A percentile compares a stretch with the other conserved stretches of the same genome.
phyloP scores from a whole-genome alignment of 2,888 invertebrate species.

The Hydrotaea cyrtoneurina region DNA sequence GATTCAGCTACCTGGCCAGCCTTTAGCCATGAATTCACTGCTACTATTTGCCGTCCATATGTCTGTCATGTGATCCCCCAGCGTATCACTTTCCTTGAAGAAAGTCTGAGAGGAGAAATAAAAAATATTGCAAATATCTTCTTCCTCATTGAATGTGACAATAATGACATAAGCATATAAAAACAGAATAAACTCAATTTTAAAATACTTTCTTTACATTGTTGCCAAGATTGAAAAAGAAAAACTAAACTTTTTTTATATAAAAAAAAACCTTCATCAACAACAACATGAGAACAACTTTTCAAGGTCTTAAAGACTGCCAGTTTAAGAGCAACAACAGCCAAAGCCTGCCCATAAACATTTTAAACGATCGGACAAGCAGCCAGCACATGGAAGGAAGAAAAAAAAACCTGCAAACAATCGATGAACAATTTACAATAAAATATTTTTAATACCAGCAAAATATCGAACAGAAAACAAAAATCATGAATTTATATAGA shows the following conservation, averaged over 20 bases:
- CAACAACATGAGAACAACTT: constrained; percentile 6
- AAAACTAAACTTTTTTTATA: not conserved
- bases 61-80: too few species aligned
- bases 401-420: constrained; percentile 29
- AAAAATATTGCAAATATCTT: not conserved
- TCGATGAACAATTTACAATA: constrained; percentile 57
- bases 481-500: constrained; percentile 29
- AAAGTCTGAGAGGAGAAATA: not conserved
- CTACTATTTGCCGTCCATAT: too few species aligned
- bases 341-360: constrained; percentile 3
- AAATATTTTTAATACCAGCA: constrained; percentile 48
- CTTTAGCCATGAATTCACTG: too few species aligned
- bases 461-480: constrained; percentile 7
- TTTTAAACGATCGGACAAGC: constrained; percentile 18
- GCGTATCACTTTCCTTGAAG: not conserved
- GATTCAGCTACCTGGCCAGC: too few species aligned
- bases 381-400: not conserved
- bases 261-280: not conserved
- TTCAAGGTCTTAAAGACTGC: constrained; percentile 63
- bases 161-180: too few species aligned
- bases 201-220: constrained; percentile 17
- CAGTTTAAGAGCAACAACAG: constrained; percentile 48
- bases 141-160: not conserved
- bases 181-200: not conserved
- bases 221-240: not conserved